Evolutionary conservation across 2,888 invertebrate genomes (phyloP), one percentile per base, ranked within the genome.

Genomic region (Pheosia gnoma): DNA sequence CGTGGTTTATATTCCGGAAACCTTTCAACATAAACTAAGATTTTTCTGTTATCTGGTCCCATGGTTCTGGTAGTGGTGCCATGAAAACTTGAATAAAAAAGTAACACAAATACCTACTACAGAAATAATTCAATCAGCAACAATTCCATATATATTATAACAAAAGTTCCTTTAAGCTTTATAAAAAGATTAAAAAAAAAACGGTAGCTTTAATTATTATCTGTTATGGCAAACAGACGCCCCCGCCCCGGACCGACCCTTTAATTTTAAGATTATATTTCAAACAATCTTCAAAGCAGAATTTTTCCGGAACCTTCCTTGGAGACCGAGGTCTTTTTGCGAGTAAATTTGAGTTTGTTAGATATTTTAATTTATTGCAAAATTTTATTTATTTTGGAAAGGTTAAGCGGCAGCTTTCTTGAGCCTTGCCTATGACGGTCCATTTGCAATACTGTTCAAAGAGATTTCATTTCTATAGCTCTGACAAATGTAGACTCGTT

Each of bases 231-330:
- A 60, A 68, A 70, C 59, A 65, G 54, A 65, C 43, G 10, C n/a
- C n/a, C 11, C 52, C 45, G 37, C n/a, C 11, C 52, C 45, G 37
- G 9, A 49, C 39, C 47, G 5, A n/a, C 60, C 53, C 61, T 74
- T 67, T 70, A 71, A 74, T 71, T 75, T 68, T 43, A 60, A 63
- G 45, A 62, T 66, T 68, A 58, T 65, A 57, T 65, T 65, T 57
- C 60, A 62, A 59, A 60, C 62, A 62, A 65, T 63, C 63, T 68
- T 68, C 70, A 72, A 72, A 78, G 68, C 51, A 64, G 68, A 61
- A 72, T 71, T 71, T 73, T 70, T 66, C 58, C 62, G 61, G 62
- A 70, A 71, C 61, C 64, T 25, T 38, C 66, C 59, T 47, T 5
- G n/a, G 65, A 60, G 64, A 55, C 37, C 58, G 47, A 65, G 68